These are phyloP conservation scores for Cephus sareptanus DNA, from an alignment of 2,888 invertebrate species.

Conservation along the genomic window DNA sequence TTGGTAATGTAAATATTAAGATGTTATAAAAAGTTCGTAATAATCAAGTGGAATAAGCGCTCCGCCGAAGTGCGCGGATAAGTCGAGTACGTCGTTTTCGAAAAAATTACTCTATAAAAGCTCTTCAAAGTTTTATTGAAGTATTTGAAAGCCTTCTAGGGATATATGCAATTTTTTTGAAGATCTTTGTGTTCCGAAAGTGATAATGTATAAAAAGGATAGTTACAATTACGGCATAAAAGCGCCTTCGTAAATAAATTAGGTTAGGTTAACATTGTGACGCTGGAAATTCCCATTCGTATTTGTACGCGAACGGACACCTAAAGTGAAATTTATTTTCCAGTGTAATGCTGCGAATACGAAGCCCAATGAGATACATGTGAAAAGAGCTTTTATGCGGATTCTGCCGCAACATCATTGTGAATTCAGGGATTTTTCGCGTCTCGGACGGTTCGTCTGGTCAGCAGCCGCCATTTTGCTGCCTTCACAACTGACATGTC, in stretches of 20 bases:
- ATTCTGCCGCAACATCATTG: slow-evolving; percentile 2
- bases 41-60: neutral
- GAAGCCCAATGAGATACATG: neutral
- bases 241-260: neutral
- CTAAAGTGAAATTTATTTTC: neutral
- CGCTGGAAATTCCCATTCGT: neutral
- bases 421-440: slow-evolving; percentile 18
- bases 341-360: neutral
- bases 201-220: neutral
- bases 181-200: neutral
- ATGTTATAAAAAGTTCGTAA: neutral
- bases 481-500: slow-evolving; percentile 58
- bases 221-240: neutral
- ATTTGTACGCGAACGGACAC: neutral
- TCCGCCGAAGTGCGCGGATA: neutral
- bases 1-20: neutral
- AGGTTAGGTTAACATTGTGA: neutral
- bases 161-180: neutral
- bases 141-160: neutral
- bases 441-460: slow-evolving; percentile 39
- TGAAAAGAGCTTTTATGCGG: neutral
- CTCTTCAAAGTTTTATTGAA: neutral
- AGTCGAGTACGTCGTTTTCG: neutral
- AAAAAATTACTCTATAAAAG: neutral
- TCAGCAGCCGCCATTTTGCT: slow-evolving; percentile 56